Percentiles rank a stretch among this genome's conserved stretches.
Conservation (phyloP, 1,140 invertebrate species). For the Rhagoletis pomonella region DNA sequence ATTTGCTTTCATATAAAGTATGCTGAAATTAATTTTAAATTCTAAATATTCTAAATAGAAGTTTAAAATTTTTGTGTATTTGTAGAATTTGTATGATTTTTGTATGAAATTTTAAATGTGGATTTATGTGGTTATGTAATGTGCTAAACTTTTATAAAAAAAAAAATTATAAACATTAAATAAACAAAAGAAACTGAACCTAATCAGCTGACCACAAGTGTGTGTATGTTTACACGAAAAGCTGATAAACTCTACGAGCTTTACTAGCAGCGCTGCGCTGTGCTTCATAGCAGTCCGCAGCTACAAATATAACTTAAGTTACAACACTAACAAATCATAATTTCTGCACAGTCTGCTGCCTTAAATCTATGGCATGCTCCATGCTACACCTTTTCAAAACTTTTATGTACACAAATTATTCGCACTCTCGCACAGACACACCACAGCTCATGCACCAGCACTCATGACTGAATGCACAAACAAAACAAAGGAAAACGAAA, state of each 20-base stretch:
- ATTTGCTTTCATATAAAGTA: too few relatives aligned
- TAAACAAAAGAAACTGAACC: too few relatives aligned
- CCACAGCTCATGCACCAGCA: neutral
- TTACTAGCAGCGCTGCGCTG: neutral
- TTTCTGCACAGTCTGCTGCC: neutral
- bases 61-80: too few relatives aligned
- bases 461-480: neutral
- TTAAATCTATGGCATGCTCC: neutral
- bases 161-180: too few relatives aligned
- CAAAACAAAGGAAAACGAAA: neutral
- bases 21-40: too few relatives aligned
- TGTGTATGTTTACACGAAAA: neutral
- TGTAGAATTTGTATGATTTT: too few relatives aligned
- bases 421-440: neutral
- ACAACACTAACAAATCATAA: slow-evolving; percentile 4
- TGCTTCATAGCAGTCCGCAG: neutral
- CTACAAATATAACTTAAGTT: neutral
- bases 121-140: too few relatives aligned
- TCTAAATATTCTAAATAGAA: too few relatives aligned
- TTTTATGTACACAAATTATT: neutral
- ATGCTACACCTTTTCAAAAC: neutral
- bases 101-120: too few relatives aligned
- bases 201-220: neutral
- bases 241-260: neutral
- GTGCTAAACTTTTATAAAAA: too few relatives aligned